Base-by-base conservation (phyloP, 1,140 invertebrate species). In the Trinorchestia longiramus region DNA sequence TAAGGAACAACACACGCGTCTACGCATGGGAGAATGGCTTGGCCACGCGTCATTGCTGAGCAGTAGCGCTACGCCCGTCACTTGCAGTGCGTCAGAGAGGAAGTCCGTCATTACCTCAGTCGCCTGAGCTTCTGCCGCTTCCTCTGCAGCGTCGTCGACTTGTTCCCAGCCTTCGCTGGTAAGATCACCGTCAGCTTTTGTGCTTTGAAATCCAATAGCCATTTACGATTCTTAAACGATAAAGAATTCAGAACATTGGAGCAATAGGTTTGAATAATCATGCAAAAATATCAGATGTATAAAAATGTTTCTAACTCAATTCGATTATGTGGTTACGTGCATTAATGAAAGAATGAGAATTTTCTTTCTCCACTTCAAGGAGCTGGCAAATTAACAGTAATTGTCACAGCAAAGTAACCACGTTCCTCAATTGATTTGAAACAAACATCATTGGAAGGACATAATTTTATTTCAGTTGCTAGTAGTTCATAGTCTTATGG, bases 41-140 rank as follows among this genome's bases (percentile, higher is more conserved):
- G 62, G 62, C 62, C 62, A 77, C 62, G 62, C 62, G 62, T 77
- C 62, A 77, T 77, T 77, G 62, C 62, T 77, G 62, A 77, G 62
- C 11, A 77, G 62, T 28, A 77, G 62, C 62, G 8, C 62, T 23
- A 77, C 62, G 62, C 62, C 62, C 62, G 62, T 28, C 62, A 77
- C 62, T 77, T 77, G 62, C 62, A 77, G 62, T 3, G 62, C 62
- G 28, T 36, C 11, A 36, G 62, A 36, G 28, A 77, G 62, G 62
- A 77, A 77, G 62, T 77, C 15, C 62, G 62, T 36, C 62, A 77
- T 77, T 77, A 77, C 11, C 62, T 77, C 62, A 77, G 62, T 77
- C 62, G 62, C 62, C 62, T 77, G 62, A 77, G 62, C 62, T 77
- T 11, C 62, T 77, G 11, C 15, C 62, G 15, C 15, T 36, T 77